phyloP scores from a whole-genome alignment of 2,888 invertebrate genomes.

The Acanthosepion lycidas region DNA sequence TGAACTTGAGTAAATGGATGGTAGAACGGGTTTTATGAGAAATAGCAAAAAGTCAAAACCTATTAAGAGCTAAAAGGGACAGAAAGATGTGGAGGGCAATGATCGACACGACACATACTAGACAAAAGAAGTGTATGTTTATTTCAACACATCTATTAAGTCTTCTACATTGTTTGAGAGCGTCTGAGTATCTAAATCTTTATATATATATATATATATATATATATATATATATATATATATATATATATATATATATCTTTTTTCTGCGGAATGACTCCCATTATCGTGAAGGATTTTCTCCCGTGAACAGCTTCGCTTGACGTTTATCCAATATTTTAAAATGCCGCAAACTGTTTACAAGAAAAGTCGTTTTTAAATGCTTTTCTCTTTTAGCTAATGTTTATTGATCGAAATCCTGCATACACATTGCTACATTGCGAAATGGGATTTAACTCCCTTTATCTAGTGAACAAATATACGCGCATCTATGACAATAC shows the following conservation, averaged over 20 bases:
- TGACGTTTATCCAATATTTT: not conserved
- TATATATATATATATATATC: not conserved
- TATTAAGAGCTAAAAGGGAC: too few relatives aligned
- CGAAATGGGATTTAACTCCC: not conserved
- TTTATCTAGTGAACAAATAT: not conserved
- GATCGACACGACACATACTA: too few relatives aligned
- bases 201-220: not conserved
- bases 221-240: too few relatives aligned
- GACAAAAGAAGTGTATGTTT: too few relatives aligned
- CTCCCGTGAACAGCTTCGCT: not conserved
- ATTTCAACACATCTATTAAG: not conserved
- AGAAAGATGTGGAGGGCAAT: too few relatives aligned
- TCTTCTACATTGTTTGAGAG: not conserved
- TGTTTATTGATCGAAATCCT: not conserved
- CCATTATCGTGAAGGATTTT: not conserved
- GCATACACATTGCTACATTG: not conserved
- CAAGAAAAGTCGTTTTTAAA: not conserved
- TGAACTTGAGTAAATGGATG: too few relatives aligned
- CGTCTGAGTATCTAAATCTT: not conserved
- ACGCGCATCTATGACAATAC: too few relatives aligned
- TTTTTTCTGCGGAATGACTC: not conserved
- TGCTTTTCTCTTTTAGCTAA: not conserved
- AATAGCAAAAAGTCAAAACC: too few relatives aligned
- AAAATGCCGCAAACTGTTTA: not conserved
- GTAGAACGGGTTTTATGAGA: too few relatives aligned